Evolutionary conservation across 37 sponge, comb jelly and placozoan species (phyloP).

Genomic region (Axinella damicornis): DNA sequence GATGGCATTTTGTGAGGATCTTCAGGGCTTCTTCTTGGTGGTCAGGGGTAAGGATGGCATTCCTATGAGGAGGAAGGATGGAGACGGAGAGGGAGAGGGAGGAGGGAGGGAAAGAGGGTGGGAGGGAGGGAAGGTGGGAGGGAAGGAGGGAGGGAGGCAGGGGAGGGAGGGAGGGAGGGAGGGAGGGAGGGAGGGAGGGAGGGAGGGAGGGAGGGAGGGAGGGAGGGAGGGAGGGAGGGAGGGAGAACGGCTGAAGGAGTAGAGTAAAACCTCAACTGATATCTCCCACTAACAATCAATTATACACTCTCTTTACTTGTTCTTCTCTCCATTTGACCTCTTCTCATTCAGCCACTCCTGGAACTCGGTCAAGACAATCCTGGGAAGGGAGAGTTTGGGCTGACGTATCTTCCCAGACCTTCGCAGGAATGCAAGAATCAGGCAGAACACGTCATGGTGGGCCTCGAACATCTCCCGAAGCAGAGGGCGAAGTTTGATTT

Average conservation of each 20-base stretch:
- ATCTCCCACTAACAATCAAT: too few species aligned
- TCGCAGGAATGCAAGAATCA: constrained; percentile 33
- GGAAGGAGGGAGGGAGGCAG: not conserved
- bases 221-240: too few species aligned
- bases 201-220: too few species aligned
- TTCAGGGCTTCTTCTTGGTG: constrained; percentile 21
- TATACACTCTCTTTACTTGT: not conserved
- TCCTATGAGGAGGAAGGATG: not conserved
- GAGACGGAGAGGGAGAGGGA: not conserved
- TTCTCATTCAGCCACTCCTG: constrained; percentile 31
- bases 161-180: not conserved
- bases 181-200: too few species aligned
- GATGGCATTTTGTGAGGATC: constrained; percentile 11
- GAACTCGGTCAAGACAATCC: constrained; percentile 47
- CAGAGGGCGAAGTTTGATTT: not conserved
- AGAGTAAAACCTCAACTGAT: too few species aligned
- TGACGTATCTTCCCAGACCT: constrained; percentile 8
- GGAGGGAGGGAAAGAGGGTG: not conserved
- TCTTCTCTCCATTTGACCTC: not conserved
- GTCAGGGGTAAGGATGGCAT: constrained; percentile 7
- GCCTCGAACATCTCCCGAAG: constrained; percentile 37
- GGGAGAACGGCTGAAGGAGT: too few species aligned
- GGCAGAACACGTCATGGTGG: constrained; percentile 15
- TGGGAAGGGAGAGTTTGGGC: constrained; percentile 12
- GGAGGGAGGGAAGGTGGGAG: not conserved